Percentiles rank a stretch among this genome's conserved stretches.
phyloP scores from a whole-genome alignment of 2,113 vertebrate species.

The Cavia porcellus region DNA sequence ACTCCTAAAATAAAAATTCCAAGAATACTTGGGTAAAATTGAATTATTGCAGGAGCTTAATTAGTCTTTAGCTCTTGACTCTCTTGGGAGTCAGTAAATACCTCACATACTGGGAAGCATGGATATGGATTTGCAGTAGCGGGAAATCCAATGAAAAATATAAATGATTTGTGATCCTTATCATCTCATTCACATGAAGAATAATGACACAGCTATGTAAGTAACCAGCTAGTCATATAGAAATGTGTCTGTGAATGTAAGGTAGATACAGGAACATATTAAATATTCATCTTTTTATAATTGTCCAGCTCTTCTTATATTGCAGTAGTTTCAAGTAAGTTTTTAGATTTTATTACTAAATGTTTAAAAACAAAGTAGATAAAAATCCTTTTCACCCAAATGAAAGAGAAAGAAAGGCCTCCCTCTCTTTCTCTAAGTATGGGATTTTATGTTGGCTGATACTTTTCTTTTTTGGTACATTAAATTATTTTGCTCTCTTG shows the following conservation, averaged over 20 bases:
- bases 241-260: not conserved
- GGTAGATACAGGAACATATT: not conserved
- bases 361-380: not conserved
- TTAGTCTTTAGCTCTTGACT: not conserved
- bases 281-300: not conserved
- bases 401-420: not conserved
- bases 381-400: slow-evolving; percentile 10
- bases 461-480: not conserved
- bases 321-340: not conserved
- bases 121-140: not conserved
- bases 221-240: not conserved
- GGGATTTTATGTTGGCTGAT: not conserved
- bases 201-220: not conserved
- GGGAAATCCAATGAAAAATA: not conserved
- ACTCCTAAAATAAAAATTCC: slow-evolving; percentile 41
- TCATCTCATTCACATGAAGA: not conserved
- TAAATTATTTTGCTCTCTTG: not conserved
- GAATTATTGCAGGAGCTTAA: slow-evolving; percentile 34
- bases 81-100: not conserved
- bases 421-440: not conserved
- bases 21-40: slow-evolving; percentile 38
- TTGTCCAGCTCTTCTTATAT: not conserved
- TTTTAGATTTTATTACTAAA: slow-evolving; percentile 43
- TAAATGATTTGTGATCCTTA: not conserved
- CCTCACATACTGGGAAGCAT: not conserved